These are phyloP conservation scores for Clarias platycephalus DNA, from an alignment of 2,797 vertebrate species.

Conservation along the genomic window DNA sequence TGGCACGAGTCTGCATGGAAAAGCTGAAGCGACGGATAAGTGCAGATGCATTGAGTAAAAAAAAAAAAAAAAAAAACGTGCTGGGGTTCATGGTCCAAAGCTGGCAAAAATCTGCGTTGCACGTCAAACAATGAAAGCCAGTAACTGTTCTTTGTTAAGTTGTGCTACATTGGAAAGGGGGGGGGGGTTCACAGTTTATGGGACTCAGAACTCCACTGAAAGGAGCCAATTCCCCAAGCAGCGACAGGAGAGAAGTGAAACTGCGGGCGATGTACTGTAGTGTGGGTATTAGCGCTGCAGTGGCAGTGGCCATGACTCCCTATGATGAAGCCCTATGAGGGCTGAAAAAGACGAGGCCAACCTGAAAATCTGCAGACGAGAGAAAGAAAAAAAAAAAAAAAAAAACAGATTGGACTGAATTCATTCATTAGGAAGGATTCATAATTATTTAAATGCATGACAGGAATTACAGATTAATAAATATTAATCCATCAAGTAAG, in stretches of 20 bases:
- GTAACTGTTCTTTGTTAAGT: constrained; percentile 41
- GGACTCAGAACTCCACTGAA: constrained; percentile 37
- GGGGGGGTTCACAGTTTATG: constrained; percentile 52
- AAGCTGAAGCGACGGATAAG: constrained; percentile 28
- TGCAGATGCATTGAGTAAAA: constrained; percentile 25
- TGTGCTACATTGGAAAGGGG: constrained; percentile 52
- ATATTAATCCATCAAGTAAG: neutral
- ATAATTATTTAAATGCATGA: neutral
- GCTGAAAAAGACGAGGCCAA: constrained; percentile 57
- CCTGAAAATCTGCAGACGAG: constrained; percentile 57
- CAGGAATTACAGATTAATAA: neutral
- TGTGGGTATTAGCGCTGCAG: constrained; percentile 30
- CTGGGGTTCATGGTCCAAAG: constrained; percentile 27
- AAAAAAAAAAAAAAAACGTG: neutral
- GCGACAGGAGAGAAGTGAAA: constrained; percentile 49
- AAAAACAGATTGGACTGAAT: neutral
- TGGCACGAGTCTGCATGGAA: constrained; percentile 41
- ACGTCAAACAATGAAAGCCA: constrained; percentile 29
- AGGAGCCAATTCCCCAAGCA: constrained; percentile 40
- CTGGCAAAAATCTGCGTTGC: constrained; percentile 19
- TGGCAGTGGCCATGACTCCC: constrained; percentile 59
- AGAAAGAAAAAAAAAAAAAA: neutral
- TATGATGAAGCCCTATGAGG: constrained; percentile 66
- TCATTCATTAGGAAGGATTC: neutral
- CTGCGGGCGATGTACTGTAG: constrained; percentile 53